Base-by-base conservation (phyloP, 1,140 invertebrate species). In the Nymphalis io region DNA sequence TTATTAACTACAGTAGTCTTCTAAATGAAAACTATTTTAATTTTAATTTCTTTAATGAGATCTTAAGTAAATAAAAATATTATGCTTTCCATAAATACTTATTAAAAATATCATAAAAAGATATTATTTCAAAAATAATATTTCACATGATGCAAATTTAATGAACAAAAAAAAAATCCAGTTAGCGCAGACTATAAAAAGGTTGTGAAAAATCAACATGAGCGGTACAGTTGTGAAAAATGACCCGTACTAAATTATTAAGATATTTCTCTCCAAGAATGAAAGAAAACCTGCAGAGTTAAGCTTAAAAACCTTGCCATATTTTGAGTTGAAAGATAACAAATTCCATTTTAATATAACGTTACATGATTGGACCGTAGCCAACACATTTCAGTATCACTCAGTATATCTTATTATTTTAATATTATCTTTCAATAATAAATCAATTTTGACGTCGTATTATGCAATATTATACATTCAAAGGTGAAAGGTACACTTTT, bases 301-400 rank as follows among this genome's bases (percentile, higher is more conserved):
- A n/a, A 55, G 21, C 51, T 53, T 53, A 27, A 61, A 33, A 63
- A 63, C 46, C 46, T 38, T 38, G 48, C 48, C 21, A 63, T 63
- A 63, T 63, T 63, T 63, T 39, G 60, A 51, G 12, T 23, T 51
- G 60, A 63, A 44, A 63, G 33, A 51, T 63, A 51, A 46, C 21
- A 3, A 53, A 51, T 51, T 48, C 48, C 60, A 63, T 63, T 63
- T 63, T 63, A 63, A 63, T 63, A 55, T 55, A 27, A 48, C 60
- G 8, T 63, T 63, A 38, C 46, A 53, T 33, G 46, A 63, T 63
- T 63, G 60, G 60, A 46, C 27, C 11, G n/a, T 46, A 27, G 60
- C 60, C 60, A 63, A 63, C 60, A 53, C 44, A 33, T 62, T 51
- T 63, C 48, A 63, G 46, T 51, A 15, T 63, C 46, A 51, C 46